Percentiles rank a stretch among this genome's conserved stretches.
These are phyloP conservation scores for Artemia franciscana DNA, from an alignment of 1,140 invertebrate species.

Conservation along the genomic window DNA sequence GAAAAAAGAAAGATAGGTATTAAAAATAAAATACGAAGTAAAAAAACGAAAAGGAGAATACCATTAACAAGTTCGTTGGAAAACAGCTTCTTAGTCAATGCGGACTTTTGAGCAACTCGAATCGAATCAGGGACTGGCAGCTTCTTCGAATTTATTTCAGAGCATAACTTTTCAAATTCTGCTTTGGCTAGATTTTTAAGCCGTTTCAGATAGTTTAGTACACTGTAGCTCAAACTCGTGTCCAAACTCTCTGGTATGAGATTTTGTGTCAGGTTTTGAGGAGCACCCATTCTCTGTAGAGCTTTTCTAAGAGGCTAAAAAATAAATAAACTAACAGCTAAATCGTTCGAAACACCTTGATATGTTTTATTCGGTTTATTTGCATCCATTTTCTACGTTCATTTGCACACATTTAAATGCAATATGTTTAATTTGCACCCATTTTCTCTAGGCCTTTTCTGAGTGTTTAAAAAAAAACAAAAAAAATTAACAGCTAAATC, in stretches of 20 bases:
- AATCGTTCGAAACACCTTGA: too few species aligned
- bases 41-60: background rate
- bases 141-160: constrained; percentile 36
- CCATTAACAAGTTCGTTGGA: constrained; percentile 29
- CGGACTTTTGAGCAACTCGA: constrained; percentile 36
- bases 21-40: too few species aligned
- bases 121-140: constrained; percentile 36
- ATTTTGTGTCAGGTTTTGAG: constrained; percentile 43
- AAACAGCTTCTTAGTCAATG: constrained; percentile 45
- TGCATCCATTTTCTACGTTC: background rate
- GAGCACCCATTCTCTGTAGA: constrained; percentile 62
- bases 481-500: too few species aligned
- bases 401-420: too few species aligned
- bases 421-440: too few species aligned
- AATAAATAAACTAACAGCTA: constrained; percentile 10
- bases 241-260: constrained; percentile 78
- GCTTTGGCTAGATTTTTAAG: constrained; percentile 86
- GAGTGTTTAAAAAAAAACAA: too few species aligned
- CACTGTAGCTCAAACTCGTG: constrained; percentile 72
- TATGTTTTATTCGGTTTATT: background rate
- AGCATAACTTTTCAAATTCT: constrained; percentile 76
- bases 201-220: constrained; percentile 80
- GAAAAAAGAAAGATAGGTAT: too few species aligned
- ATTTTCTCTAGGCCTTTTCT: too few species aligned
- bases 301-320: constrained; percentile 65